A percentile compares a stretch with the other conserved stretches of the same genome.
Evolutionary conservation across 2,113 vertebrate species (phyloP).

Genomic region (Hippoglossus stenolepis): DNA sequence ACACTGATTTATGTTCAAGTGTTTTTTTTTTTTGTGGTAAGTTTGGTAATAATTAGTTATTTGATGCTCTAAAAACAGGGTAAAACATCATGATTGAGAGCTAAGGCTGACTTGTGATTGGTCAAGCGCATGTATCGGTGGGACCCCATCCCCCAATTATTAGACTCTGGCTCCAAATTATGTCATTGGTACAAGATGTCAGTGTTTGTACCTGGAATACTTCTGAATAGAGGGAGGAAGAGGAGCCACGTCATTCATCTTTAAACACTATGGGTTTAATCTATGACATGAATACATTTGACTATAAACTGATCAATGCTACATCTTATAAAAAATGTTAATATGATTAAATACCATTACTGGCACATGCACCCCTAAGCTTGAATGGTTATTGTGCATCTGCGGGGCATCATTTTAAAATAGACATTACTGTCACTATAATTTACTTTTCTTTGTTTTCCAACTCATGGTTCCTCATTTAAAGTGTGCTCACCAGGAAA

Average conservation of each 20-base stretch:
- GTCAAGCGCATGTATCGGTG: too few relatives aligned
- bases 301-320: too few relatives aligned
- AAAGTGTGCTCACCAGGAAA: neutral
- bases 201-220: neutral
- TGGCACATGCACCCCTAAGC: neutral
- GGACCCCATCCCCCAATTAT: neutral
- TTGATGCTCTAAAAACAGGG: too few relatives aligned
- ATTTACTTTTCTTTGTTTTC: conserved; percentile 15
- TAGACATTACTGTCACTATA: neutral
- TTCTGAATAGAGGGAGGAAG: neutral
- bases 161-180: neutral
- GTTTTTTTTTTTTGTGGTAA: too few relatives aligned
- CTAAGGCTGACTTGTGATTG: too few relatives aligned
- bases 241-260: neutral
- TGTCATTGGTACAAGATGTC: neutral
- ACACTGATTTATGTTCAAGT: too few relatives aligned
- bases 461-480: neutral
- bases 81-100: too few relatives aligned
- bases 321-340: neutral
- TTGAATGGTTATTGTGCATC: too few relatives aligned
- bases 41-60: too few relatives aligned
- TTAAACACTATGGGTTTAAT: too few relatives aligned
- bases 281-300: too few relatives aligned
- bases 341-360: neutral
- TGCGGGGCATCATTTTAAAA: too few relatives aligned